phyloP scores from a whole-genome alignment of 2,113 vertebrate species.

The Paratilapia polleni region DNA sequence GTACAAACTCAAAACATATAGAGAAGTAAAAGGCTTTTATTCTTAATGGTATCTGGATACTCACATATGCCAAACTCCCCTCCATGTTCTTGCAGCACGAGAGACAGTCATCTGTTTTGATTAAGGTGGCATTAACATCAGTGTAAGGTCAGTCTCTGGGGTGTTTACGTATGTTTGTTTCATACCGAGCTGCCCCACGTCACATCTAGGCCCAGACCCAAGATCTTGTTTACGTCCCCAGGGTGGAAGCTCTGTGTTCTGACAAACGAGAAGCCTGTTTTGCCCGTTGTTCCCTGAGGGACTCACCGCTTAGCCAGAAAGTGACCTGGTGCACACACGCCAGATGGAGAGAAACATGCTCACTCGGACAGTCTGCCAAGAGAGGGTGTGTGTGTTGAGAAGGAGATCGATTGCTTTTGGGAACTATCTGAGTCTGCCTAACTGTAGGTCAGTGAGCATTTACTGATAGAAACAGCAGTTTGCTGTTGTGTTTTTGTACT shows the following conservation, averaged over 20 bases:
- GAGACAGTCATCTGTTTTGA: conserved; percentile 7
- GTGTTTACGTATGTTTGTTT: not conserved
- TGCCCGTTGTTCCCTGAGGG: conserved; percentile 6
- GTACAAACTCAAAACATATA: no score
- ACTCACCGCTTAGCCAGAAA: conserved; percentile 23
- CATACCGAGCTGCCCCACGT: conserved; percentile 1
- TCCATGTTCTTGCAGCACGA: not conserved
- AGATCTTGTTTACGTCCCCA: conserved; percentile 45
- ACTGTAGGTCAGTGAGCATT: not conserved
- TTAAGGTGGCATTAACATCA: conserved; percentile 9
- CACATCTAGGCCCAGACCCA: conserved; percentile 12
- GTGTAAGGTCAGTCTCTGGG: conserved; percentile 23
- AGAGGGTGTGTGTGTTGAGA: not conserved
- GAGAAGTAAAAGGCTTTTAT: no score
- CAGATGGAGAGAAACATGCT: conserved; percentile 53
- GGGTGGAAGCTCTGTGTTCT: conserved; percentile 26
- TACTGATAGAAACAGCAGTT: not conserved
- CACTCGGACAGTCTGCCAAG: conserved; percentile 23
- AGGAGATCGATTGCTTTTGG: conserved; percentile 9
- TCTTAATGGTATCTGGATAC: no score
- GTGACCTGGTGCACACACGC: conserved; percentile 19
- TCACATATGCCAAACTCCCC: no score
- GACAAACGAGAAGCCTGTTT: conserved; percentile 24
- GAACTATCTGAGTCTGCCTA: not conserved
- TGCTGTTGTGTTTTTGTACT: not conserved